Percentiles rank a stretch among this genome's conserved stretches.
Evolutionary conservation across 2,797 vertebrate genomes (phyloP).

Genomic region (Synanceia verrucosa): DNA sequence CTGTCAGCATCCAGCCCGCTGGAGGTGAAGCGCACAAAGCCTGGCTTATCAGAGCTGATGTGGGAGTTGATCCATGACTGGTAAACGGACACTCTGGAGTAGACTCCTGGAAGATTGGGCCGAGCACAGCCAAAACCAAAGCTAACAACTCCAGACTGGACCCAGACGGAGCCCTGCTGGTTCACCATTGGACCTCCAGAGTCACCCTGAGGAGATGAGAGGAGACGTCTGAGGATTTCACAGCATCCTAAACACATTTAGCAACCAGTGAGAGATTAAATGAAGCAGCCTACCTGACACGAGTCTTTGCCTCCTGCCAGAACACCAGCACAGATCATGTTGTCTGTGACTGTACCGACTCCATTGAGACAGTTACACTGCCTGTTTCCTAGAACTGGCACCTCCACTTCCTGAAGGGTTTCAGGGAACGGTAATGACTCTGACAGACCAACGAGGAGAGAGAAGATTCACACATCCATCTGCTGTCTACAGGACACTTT

Average conservation of each 20-base stretch:
- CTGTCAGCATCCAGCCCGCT: too few species aligned
- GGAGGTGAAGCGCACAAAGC: too few species aligned
- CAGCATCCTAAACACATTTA: neutral
- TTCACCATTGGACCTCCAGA: constrained; percentile 67
- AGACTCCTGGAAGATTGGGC: constrained; percentile 61
- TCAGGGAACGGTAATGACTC: constrained; percentile 48
- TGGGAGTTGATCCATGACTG: constrained; percentile 64
- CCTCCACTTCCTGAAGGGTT: too few species aligned
- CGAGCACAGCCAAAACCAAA: constrained; percentile 61
- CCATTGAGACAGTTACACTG: too few species aligned
- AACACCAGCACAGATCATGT: too few species aligned
- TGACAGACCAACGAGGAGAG: constrained; percentile 1
- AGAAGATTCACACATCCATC: neutral
- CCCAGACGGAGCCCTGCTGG: constrained; percentile 45
- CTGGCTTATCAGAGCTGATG: constrained; percentile 3
- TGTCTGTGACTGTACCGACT: too few species aligned
- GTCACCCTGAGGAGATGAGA: constrained; percentile 3
- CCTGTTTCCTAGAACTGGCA: too few species aligned
- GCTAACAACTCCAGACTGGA: constrained; percentile 68
- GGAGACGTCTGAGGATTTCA: neutral
- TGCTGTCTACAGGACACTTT: neutral
- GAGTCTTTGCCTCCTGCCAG: too few species aligned
- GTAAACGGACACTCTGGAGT: constrained; percentile 67
- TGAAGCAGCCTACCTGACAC: too few species aligned
- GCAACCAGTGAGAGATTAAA: too few species aligned